Evolutionary conservation across 2,888 invertebrate genomes (phyloP), one percentile per base, ranked within the genome.

Genomic region (Sinodicranocentrus sp.): DNA sequence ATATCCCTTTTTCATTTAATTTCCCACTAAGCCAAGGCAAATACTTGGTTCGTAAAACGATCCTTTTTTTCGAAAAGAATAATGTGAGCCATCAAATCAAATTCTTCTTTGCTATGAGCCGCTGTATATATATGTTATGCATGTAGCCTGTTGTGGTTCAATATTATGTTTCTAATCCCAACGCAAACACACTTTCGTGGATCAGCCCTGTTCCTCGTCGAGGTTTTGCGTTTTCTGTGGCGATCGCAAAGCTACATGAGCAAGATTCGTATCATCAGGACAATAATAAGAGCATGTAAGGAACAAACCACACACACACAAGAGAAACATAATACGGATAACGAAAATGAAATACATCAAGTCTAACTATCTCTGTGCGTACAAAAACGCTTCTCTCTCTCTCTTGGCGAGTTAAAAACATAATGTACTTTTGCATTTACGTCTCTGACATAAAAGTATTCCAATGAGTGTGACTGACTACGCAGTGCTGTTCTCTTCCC

Each of bases 291-390:
- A 19, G 23, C 15, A n/a, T n/a, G 26, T 25, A 26, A 17, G 68
- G 65, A 33, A 8, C 33, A 33, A 33, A 23, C 17, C 23, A 21
- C 67, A 67, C 68, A 68, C 48, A 44, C 52, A n/a, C 28, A 17
- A 48, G 23, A 48, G 52, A 52, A 68, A 26, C 26, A 52, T 26
- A 68, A 52, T 67, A 23, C 23, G 44, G 44, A 44, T 67, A 67
- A 67, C 33, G 33, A 33, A 33, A 33, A 33, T 6, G 10, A 33
- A 33, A 33, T n/a, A n/a, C n/a, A n/a, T n/a, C n/a, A n/a, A n/a
- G n/a, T n/a, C n/a, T n/a, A n/a, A n/a, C n/a, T n/a, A 33, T 33
- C 33, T 33, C 3, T 10, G 10, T 33, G 3, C 33, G 10, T 33
- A 6, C 33, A 33, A 6, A 33, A 6, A 33, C 10, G 3, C 3